Base-by-base conservation (phyloP, 92 coral and sea anemone genomes). In the Heteractis magnifica region DNA sequence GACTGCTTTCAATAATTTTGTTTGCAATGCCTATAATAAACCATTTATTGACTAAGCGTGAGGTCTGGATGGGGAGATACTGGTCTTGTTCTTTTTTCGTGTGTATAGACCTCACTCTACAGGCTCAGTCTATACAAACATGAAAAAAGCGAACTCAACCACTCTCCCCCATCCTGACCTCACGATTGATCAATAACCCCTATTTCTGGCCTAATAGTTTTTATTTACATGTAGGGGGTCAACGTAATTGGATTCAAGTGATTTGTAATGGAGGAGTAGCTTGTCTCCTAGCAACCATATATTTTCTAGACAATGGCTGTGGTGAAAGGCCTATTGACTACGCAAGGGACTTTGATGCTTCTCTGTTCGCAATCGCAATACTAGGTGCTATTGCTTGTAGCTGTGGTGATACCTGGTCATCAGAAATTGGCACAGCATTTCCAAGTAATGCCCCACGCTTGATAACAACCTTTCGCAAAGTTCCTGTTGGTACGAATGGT, bases 381-480 rank as follows among this genome's bases (percentile, higher is more conserved):
- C 93, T 97, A 14, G 98, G 97, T 71, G 89, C 98, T 13, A 74
- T 97, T 56, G 94, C 99, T 0, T 97, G 99, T 60, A 92, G 99
- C 83, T 94, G 98, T 89, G 99, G 99, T 4, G 99, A 97, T 71
- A 97, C 99, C 0, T 97, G 99, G 99, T 98, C 99, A 16, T 97
- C 99, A 1, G 99, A 97, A 89, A 88, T 97, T 56, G 99, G 99
- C 62, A 87, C 98, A 78, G 95, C 97, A 14, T 79, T 92, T 50
- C 89, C 86, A 70, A 87, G 88, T 50, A 90, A 87, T 6, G 74
- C 68, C 26, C 99, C 99, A 53, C 90, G 93, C 11, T 89, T 97
- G 51, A 92, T 97, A 59, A 97, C 99, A 49, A 90, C 98, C 41
- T 84, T 94, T 41, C 80, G 90, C 71, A 90, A 92, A 80, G 99